Evolutionary conservation across 2,797 vertebrate genomes (phyloP), one percentile per base, ranked within the genome.

Genomic region (Cyprinodon diabolis): DNA sequence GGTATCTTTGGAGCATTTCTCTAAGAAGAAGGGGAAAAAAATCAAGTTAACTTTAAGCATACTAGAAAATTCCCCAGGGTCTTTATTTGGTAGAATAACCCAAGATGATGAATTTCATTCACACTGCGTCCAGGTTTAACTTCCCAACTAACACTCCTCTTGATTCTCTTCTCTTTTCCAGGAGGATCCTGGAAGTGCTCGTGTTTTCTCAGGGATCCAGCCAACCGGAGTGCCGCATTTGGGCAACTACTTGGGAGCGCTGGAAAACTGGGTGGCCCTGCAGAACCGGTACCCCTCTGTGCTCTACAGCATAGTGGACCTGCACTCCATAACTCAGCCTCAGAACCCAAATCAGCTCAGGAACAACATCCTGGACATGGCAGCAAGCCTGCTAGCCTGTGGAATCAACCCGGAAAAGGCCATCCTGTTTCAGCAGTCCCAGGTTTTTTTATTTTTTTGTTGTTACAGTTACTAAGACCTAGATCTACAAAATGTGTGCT

Each of bases 201-300:
- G 96, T 0, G 92, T 99, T 1, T 99, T 99, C 89, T 99, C 98
- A 0, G 97, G 97, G 67, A 98, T 98, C 90, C 97, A 98, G 88
- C 98, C 97, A 0, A 99, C 97, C 0, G 97, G 97, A 12, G 94
- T 96, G 0, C 97, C 96, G 62, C 97, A 99, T 89, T 91, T 99
- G 54, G 97, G 97, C 13, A 99, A 99, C 90, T 99, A 96, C 90
- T 91, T 98, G 35, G 98, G 98, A 21, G 96, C 97, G 68, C 93
- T 99, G 78, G 95, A 97, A 89, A 97, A 91, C 92, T 99, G 98
- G 98, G 96, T 96, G 87, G 78, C 89, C 52, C 87, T 99, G 4
- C 97, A 99, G 90, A 85, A 93, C 0, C 83, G 94, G 69, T 95
- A 91, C 78, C 86, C 83, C 47, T 95, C 92, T 0, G 95, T 97